Conservation (phyloP, 2,113 vertebrate species). For the Eonycteris spelaea region DNA sequence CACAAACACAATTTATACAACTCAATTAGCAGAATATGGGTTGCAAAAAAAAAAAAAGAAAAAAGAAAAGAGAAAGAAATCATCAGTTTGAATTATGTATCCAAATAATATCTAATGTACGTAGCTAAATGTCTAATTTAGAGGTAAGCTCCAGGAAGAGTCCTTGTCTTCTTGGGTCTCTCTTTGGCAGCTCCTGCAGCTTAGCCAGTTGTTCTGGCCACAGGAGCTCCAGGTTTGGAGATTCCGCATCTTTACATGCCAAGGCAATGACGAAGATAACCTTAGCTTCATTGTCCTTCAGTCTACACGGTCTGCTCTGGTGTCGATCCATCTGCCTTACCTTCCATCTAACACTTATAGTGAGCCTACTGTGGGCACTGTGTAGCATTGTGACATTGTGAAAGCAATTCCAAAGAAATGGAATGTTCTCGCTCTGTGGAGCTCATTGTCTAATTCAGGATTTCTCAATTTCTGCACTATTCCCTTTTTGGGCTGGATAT, state of each 20-base stretch:
- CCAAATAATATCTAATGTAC: neutral
- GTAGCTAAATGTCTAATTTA: neutral
- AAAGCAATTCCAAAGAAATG: neutral
- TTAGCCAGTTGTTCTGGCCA: neutral
- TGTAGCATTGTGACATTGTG: neutral
- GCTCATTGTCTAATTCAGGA: neutral
- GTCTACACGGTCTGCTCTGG: neutral
- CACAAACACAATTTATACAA: conserved; percentile 44
- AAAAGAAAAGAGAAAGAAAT: neutral
- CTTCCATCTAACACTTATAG: neutral
- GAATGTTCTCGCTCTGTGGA: neutral
- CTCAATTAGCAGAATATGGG: conserved; percentile 13
- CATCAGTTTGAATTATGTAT: neutral
- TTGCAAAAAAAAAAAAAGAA: neutral
- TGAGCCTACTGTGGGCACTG: neutral
- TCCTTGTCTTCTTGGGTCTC: neutral
- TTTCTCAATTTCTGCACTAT: neutral
- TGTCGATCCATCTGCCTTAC: neutral
- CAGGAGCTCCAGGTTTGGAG: neutral
- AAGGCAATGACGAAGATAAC: neutral
- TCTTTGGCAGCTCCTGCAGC: neutral
- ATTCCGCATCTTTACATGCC: neutral
- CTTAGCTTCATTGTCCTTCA: neutral
- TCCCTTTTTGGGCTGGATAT: neutral
- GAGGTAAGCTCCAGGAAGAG: neutral